Evolutionary conservation across 2,113 vertebrate species (phyloP).

Genomic region (Hippocampus guttulatus): DNA sequence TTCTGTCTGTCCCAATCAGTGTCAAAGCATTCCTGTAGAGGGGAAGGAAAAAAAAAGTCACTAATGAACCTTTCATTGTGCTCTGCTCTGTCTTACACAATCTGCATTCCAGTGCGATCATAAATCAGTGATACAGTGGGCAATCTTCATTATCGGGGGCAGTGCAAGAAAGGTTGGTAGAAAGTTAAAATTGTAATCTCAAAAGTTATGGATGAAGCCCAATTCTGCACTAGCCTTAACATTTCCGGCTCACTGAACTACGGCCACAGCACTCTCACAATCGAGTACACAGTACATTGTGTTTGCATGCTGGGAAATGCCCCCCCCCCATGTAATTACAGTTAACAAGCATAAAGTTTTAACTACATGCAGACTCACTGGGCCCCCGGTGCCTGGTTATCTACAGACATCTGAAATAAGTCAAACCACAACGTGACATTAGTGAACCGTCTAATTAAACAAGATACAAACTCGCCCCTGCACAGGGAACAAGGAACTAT

Average conservation of each 20-base stretch:
- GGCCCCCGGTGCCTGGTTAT: neutral
- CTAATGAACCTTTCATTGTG: conserved; percentile 53
- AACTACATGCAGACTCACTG: neutral
- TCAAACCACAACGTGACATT: conserved; percentile 1
- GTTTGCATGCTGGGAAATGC: neutral
- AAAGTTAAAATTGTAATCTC: neutral
- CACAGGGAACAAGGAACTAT: neutral
- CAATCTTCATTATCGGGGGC: conserved; percentile 11
- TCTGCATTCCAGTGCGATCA: conserved; percentile 26
- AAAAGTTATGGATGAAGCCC: neutral
- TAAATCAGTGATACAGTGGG: conserved; percentile 23
- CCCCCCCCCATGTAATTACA: neutral
- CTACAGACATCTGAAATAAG: neutral
- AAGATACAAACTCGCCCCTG: neutral
- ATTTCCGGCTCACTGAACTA: neutral
- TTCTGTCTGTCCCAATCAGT: conserved; percentile 64
- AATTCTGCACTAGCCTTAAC: neutral
- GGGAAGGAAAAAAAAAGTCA: conserved; percentile 30
- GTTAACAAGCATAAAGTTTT: conserved; percentile 6
- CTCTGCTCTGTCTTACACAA: conserved; percentile 22
- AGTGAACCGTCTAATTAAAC: neutral
- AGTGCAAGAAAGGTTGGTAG: neutral
- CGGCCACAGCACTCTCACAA: conserved; percentile 4
- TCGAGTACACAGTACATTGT: neutral
- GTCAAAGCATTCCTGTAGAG: conserved; percentile 54